Percentiles rank a stretch among this genome's conserved stretches.
phyloP scores from a whole-genome alignment of 2,797 vertebrate genomes.

The Aeoliscus strigatus region DNA sequence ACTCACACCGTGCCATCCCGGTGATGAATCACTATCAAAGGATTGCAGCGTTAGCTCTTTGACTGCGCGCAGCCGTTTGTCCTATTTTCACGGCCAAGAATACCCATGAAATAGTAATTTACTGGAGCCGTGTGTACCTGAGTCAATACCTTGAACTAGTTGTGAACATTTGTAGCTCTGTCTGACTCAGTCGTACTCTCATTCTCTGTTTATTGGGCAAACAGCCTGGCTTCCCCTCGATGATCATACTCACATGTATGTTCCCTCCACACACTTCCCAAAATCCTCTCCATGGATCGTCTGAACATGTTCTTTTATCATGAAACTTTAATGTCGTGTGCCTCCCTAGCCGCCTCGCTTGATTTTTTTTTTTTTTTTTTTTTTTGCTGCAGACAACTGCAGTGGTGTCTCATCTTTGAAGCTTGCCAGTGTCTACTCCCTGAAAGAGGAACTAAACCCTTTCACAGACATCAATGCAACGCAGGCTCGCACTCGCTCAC shows the following conservation, averaged over 20 bases:
- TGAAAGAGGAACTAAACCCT: conserved; percentile 51
- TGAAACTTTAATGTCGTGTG: conserved; percentile 24
- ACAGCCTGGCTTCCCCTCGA: too few relatives aligned
- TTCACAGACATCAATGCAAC: conserved; percentile 44
- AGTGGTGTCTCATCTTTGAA: conserved; percentile 62
- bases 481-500: conserved; percentile 22
- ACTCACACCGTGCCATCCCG: conserved; percentile 24
- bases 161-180: conserved; percentile 5
- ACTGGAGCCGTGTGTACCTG: conserved; percentile 26
- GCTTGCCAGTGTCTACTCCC: conserved; percentile 43
- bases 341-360: conserved; percentile 27
- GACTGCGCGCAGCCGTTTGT: conserved; percentile 36
- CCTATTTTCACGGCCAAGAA: conserved; percentile 57
- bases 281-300: conserved; percentile 3
- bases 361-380: too few relatives aligned
- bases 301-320: conserved; percentile 5
- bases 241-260: too few relatives aligned
- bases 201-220: too few relatives aligned
- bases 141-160: conserved; percentile 6
- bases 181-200: conserved; percentile 13
- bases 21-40: conserved; percentile 51
- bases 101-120: conserved; percentile 41
- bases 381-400: conserved; percentile 62
- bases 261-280: conserved; percentile 7
- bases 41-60: conserved; percentile 57